A percentile compares a stretch with the other conserved stretches of the same genome.
phyloP scores from a whole-genome alignment of 2,797 vertebrate genomes.

The Hipposideros larvatus region DNA sequence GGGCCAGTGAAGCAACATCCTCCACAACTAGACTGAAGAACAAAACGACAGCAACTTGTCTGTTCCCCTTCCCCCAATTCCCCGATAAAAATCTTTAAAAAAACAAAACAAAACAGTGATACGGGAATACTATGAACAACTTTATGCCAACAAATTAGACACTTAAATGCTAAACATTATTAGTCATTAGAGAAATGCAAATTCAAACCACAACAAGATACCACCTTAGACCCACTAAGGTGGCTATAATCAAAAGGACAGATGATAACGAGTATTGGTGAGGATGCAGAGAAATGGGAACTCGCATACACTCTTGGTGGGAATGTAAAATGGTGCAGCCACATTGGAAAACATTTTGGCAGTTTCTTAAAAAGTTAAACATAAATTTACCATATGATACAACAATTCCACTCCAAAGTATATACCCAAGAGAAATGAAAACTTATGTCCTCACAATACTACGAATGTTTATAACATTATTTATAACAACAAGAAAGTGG shows the following conservation, averaged over 20 bases:
- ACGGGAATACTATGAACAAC: no score
- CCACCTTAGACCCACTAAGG: not conserved
- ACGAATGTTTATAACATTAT: not conserved
- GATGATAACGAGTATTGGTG: not conserved
- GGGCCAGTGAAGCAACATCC: no score
- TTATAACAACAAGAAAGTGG: not conserved
- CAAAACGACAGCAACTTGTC: no score
- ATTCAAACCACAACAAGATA: not conserved
- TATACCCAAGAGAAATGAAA: not conserved
- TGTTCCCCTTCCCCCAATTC: no score
- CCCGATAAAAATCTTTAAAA: no score
- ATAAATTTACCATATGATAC: not conserved
- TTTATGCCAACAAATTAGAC: no score
- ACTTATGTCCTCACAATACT: not conserved
- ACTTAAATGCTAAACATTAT: not conserved
- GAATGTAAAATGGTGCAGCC: not conserved
- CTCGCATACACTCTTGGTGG: not conserved
- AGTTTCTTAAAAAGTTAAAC: conserved; percentile 8
- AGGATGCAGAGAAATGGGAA: not conserved
- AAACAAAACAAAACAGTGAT: not conserved
- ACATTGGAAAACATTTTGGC: not conserved
- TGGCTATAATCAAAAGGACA: not conserved
- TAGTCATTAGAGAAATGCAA: not conserved
- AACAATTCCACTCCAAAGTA: not conserved
- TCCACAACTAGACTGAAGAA: no score